Evolutionary conservation across 2,888 invertebrate genomes (phyloP), one percentile per base, ranked within the genome.

Genomic region (Aricia artaxerxes): DNA sequence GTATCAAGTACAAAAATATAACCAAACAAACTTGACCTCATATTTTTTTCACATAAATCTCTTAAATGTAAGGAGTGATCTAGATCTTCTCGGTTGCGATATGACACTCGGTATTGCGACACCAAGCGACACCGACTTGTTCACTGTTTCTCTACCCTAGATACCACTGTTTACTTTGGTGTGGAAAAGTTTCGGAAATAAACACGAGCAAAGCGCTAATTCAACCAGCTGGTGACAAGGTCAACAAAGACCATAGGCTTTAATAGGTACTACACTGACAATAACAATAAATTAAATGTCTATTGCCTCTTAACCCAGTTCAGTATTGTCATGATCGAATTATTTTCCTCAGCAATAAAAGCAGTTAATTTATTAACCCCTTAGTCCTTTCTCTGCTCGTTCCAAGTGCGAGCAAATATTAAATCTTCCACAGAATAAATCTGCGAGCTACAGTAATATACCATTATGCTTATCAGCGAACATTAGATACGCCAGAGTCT

Each of bases 401-500:
- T 69, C 13, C 31, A 38, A 16, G 57, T 35, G 57, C 31, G 35
- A 35, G 16, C 49, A 16, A 40, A 75, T 75, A 31, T 53, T 53
- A 75, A 69, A 57, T 76, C 5, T 53, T 57, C 31, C 53, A 31
- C 76, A 16, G 13, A 57, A 76, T 76, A 76, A 76, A 76, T 76
- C 76, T 35, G 76, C 49, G 75, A 31, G 76, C 13, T 57, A 57
- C 76, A 76, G 57, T 76, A 76, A 76, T 76, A 76, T 53, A 53
- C 76, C 76, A 76, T 76, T 76, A 76, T 53, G 53, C 76, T 76
- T 76, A 76, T 76, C 76, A 73, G 57, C 13, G 31, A 76, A 76
- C 76, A 78, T 69, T 78, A 60, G 79, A 72, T 49, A 73, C 73
- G 79, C 76, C 75, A 78, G 77, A 78, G 79, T 81, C 80, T 78